Base-by-base conservation (phyloP, 2,888 invertebrate genomes). In the Arctia plantaginis region DNA sequence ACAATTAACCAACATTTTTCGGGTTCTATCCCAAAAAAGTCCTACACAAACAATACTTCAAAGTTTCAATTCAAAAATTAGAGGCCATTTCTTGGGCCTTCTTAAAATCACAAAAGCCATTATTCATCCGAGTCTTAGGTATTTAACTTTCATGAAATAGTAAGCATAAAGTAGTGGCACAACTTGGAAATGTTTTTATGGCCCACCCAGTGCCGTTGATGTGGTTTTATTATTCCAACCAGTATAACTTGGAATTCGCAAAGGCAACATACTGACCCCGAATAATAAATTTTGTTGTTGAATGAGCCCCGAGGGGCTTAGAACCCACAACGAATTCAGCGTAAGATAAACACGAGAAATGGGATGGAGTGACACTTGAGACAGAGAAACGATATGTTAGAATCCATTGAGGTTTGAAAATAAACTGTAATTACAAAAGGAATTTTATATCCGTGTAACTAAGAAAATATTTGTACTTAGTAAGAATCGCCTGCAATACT, bases 231-330 rank as follows among this genome's bases (percentile, higher is more conserved):
- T 83, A 82, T 80, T 77, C 77, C 74, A 77, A 44, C 83, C 76
- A 77, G 66, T 71, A 74, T 83, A 85, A 82, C 71, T 77, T 75
- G 85, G 76, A 82, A 78, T 85, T 83, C 77, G 78, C 80, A 75
- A 68, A 81, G 77, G 82, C 85, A 84, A 84, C 84, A 84, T 82
- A 84, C 84, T 84, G 85, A 84, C 85, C 85, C 85, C 84, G 84
- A 85, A 83, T 83, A 85, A 85, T 84, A 85, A 84, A 85, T 85
- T 85, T 80, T 72, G 75, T 75, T 64, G 75, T 74, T 81, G 77
- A 82, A 85, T 82, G 82, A 80, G 79, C 78, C 85, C 77, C 82
- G 79, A 78, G 82, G 83, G 84, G 80, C 79, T 69, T 72, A 77
- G 72, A 74, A 76, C 71, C 75, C 77, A 76, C 75, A 77, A 74